phyloP scores from a whole-genome alignment of 1,140 invertebrate genomes.

The Lepidurus couesii region DNA sequence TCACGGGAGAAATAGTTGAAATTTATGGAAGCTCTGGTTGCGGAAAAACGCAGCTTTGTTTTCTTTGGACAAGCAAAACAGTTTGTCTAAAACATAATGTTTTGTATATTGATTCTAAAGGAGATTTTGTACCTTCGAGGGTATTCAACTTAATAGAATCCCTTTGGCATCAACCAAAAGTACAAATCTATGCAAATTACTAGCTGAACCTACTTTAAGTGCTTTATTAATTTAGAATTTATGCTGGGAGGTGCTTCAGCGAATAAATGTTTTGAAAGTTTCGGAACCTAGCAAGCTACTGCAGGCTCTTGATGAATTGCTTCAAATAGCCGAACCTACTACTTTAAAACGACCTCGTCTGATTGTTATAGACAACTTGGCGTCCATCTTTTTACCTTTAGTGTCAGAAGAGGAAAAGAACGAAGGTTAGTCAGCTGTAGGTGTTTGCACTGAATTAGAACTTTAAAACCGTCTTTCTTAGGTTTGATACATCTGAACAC shows the following conservation, averaged over 20 bases:
- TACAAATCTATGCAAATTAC: neutral
- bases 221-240: neutral
- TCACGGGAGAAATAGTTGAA: conserved; percentile 27
- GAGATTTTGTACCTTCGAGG: neutral
- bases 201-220: neutral
- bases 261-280: neutral
- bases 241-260: neutral
- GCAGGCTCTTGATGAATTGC: neutral
- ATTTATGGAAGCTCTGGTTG: conserved; percentile 27
- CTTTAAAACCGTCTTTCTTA: neutral
- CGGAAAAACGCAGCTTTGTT: conserved; percentile 20
- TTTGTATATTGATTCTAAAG: conserved; percentile 23
- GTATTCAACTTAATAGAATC: conserved; percentile 5
- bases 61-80: conserved; percentile 25
- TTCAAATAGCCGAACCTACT: neutral
- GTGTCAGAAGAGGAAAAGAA: neutral
- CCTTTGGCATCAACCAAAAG: neutral
- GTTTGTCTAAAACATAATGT: neutral
- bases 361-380: neutral
- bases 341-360: neutral
- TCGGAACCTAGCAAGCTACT: neutral
- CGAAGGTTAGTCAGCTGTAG: neutral
- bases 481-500: neutral
- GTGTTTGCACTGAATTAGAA: neutral
- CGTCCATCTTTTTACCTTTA: neutral